phyloP scores from a whole-genome alignment of 2,888 invertebrate genomes.

The Drosophila stalkeri region DNA sequence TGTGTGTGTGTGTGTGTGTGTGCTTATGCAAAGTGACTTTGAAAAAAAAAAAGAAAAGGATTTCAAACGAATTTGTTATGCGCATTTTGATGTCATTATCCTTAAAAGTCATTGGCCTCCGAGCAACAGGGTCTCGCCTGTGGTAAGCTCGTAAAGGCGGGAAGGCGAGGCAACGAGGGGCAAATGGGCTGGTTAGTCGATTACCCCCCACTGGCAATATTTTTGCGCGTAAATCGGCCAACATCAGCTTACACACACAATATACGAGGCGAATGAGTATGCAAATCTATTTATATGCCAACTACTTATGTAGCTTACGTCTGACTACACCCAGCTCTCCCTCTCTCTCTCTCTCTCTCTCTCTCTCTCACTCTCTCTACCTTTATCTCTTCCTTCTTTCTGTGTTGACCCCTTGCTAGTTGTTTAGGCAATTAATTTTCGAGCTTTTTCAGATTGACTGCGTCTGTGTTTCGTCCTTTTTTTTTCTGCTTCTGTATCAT shows the following conservation, averaged over 20 bases:
- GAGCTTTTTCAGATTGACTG: conserved; percentile 60
- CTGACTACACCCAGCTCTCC: conserved; percentile 1
- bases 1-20: conserved; percentile 20
- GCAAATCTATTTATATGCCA: conserved; percentile 71
- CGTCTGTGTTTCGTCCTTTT: conserved; percentile 17
- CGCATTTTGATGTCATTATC: conserved; percentile 77
- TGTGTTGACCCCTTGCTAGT: conserved; percentile 33
- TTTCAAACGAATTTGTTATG: conserved; percentile 75
- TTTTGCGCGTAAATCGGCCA: conserved; percentile 18
- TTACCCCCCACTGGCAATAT: conserved; percentile 13
- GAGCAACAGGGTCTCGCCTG: conserved; percentile 7
- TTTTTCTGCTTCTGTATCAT: conserved; percentile 8
- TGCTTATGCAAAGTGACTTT: conserved; percentile 66
- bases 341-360: not conserved
- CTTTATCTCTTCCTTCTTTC: not conserved
- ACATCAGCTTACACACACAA: conserved; percentile 34
- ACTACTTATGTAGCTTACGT: conserved; percentile 66
- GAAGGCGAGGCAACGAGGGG: not conserved
- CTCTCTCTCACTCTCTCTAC: not conserved
- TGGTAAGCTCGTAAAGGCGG: not conserved
- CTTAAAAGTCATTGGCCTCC: conserved; percentile 72
- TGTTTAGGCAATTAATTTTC: conserved; percentile 68
- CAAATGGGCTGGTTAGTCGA: conserved; percentile 7
- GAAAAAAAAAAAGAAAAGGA: conserved; percentile 48
- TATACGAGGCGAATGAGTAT: conserved; percentile 48